Evolutionary conservation across 2,113 vertebrate species (phyloP).

Genomic region (Xiphophorus hellerii): DNA sequence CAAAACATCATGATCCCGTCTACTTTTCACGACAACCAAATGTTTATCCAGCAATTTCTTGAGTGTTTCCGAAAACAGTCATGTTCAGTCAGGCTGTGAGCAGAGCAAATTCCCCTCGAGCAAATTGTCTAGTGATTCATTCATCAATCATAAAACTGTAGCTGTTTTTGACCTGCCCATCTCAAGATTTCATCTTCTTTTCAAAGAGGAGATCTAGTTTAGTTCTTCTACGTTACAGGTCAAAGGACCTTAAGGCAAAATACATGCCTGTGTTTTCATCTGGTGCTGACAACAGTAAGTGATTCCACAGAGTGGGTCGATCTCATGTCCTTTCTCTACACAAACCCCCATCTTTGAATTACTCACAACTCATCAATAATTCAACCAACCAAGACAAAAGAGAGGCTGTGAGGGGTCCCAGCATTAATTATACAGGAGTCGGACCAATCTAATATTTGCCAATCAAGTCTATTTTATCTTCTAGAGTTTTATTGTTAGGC

Average conservation of each 20-base stretch:
- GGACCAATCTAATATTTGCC: not conserved
- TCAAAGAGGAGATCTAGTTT: not conserved
- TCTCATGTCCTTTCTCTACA: not conserved
- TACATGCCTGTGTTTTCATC: not conserved
- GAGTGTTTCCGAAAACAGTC: slow-evolving; percentile 10
- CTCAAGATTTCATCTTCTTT: slow-evolving; percentile 16
- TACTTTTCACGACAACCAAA: slow-evolving; percentile 26
- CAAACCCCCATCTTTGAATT: slow-evolving; percentile 10
- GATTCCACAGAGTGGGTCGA: slow-evolving; percentile 12
- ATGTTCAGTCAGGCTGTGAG: not conserved
- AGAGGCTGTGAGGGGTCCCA: slow-evolving; percentile 5
- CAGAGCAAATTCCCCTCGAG: not conserved
- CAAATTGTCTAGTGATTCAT: slow-evolving; percentile 5
- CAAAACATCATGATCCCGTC: slow-evolving; percentile 1
- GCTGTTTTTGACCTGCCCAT: not conserved
- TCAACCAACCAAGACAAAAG: slow-evolving; percentile 34
- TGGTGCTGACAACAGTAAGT: slow-evolving; percentile 2
- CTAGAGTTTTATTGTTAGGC: not conserved
- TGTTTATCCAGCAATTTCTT: not conserved
- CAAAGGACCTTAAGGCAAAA: not conserved
- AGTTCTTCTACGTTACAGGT: not conserved
- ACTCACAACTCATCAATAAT: slow-evolving; percentile 63
- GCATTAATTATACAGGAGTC: not conserved
- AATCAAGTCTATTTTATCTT: not conserved
- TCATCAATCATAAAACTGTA: not conserved